phyloP scores from a whole-genome alignment of 2,113 vertebrate species.

The Donacobius atricapilla region DNA sequence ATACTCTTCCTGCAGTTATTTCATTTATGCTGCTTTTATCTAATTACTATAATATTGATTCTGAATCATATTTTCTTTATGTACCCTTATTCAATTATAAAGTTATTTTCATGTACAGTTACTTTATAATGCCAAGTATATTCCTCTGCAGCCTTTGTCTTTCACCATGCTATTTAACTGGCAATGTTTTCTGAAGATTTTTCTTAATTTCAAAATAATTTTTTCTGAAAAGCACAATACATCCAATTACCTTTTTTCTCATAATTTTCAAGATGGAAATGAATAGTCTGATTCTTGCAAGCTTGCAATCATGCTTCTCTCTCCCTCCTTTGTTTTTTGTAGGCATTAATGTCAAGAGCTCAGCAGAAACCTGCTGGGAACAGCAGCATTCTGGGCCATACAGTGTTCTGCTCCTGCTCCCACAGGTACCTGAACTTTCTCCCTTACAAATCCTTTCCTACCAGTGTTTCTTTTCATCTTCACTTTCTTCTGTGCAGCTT shows the following conservation, averaged over 20 bases:
- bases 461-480: neutral
- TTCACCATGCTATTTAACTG: constrained; percentile 56
- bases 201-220: constrained; percentile 19
- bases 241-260: constrained; percentile 20
- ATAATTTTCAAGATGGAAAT: constrained; percentile 25
- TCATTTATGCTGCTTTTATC: constrained; percentile 79
- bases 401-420: neutral
- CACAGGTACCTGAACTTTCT: neutral
- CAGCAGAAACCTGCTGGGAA: neutral
- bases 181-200: constrained; percentile 31
- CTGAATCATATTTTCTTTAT: constrained; percentile 79
- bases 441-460: neutral
- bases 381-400: neutral
- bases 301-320: neutral
- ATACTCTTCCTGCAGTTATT: constrained; percentile 77
- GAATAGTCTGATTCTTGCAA: neutral
- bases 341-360: neutral
- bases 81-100: constrained; percentile 79
- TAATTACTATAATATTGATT: constrained; percentile 81
- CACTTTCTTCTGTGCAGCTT: neutral
- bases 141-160: constrained; percentile 55
- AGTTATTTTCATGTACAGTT: constrained; percentile 80
- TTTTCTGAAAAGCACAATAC: constrained; percentile 21
- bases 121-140: constrained; percentile 70
- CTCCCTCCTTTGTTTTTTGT: neutral